Evolutionary conservation across 2,113 vertebrate genomes (phyloP).

Genomic region (Bucco capensis): DNA sequence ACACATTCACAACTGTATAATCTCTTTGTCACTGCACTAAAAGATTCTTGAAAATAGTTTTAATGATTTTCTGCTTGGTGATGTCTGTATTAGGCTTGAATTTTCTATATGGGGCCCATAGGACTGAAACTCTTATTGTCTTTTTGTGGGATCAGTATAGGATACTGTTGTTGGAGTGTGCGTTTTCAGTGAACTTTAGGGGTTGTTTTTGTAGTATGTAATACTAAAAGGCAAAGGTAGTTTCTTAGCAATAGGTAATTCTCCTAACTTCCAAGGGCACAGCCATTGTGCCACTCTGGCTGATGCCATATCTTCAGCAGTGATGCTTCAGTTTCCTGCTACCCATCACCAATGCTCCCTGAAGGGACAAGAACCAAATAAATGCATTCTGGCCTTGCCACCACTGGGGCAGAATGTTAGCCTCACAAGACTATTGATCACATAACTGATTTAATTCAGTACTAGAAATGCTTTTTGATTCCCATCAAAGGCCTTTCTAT

Average conservation of each 20-base stretch:
- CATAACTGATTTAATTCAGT: not conserved
- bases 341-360: not conserved
- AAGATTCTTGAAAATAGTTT: not conserved
- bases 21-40: not conserved
- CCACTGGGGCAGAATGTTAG: not conserved
- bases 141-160: not conserved
- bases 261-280: not conserved
- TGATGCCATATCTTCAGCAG: not conserved
- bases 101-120: not conserved
- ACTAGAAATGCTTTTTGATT: not conserved
- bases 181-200: too few relatives aligned
- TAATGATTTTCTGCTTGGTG: not conserved
- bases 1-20: not conserved
- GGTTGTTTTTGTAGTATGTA: too few relatives aligned
- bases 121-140: not conserved
- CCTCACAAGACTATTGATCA: not conserved
- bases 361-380: not conserved
- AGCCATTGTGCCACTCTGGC: not conserved
- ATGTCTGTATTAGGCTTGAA: not conserved
- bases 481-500: not conserved
- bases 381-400: not conserved
- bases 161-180: too few relatives aligned
- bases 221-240: not conserved
- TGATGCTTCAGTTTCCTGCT: not conserved
- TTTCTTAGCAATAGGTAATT: not conserved